phyloP scores from a whole-genome alignment of 2,888 invertebrate genomes.

The Hydriomena furcata region DNA sequence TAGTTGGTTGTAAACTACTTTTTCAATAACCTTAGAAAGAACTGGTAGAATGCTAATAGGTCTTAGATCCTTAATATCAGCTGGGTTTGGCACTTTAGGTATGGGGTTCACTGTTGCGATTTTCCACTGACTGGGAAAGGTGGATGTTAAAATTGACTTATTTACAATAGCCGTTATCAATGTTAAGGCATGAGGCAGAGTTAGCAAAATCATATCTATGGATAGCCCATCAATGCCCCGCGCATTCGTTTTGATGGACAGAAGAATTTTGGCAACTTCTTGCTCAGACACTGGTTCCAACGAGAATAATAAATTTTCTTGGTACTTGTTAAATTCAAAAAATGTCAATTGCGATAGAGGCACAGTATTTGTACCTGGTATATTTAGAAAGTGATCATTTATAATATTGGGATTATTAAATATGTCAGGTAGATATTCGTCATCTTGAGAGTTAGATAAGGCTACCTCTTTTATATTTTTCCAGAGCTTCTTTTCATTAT shows the following conservation, averaged over 20 bases:
- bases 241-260: neutral
- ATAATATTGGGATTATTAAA: too few relatives aligned
- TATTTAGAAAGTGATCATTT: too few relatives aligned
- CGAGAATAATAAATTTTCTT: neutral
- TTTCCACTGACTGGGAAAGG: neutral
- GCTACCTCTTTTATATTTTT: neutral
- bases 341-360: too few relatives aligned
- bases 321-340: too few relatives aligned
- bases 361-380: too few relatives aligned
- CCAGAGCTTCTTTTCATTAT: neutral
- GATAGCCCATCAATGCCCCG: neutral
- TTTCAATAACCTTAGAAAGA: neutral
- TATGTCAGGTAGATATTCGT: too few relatives aligned
- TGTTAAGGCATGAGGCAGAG: neutral
- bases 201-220: neutral
- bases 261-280: neutral
- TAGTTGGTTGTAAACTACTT: neutral
- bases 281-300: neutral
- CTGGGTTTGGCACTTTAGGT: neutral
- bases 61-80: neutral
- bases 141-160: neutral
- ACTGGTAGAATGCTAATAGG: neutral
- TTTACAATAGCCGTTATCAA: neutral
- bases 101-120: neutral
- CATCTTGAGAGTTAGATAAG: neutral